phyloP scores from a whole-genome alignment of 2,797 vertebrate species.

The Chrosomus eos region DNA sequence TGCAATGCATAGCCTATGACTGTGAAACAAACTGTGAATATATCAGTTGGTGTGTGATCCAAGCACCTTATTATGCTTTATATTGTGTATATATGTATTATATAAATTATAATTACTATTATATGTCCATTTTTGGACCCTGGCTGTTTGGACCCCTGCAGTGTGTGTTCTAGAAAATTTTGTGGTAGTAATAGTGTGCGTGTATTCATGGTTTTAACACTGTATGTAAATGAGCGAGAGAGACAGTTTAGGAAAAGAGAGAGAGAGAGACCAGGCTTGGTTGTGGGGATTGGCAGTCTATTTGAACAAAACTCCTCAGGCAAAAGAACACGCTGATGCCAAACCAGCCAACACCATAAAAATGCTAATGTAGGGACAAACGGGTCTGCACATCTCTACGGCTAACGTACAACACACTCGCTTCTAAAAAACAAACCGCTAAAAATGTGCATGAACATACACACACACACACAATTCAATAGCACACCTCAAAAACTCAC shows the following conservation, averaged over 20 bases:
- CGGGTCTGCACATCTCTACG: conserved; percentile 67
- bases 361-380: conserved; percentile 79
- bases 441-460: background rate
- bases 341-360: conserved; percentile 73
- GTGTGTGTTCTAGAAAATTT: conserved; percentile 21
- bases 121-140: background rate
- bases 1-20: background rate
- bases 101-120: background rate
- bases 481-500: conserved; percentile 58
- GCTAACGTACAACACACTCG: background rate
- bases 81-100: background rate
- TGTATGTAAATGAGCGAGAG: conserved; percentile 71
- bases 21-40: no score
- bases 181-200: conserved; percentile 37
- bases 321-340: conserved; percentile 72
- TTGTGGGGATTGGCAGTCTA: conserved; percentile 69
- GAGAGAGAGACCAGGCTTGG: conserved; percentile 62
- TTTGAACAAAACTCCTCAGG: conserved; percentile 74
- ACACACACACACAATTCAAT: background rate
- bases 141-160: background rate
- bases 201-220: conserved; percentile 71
- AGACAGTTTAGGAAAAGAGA: conserved; percentile 34
- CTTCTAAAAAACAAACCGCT: background rate
- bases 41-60: background rate
- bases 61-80: background rate